phyloP scores from a whole-genome alignment of 35 echinoderm and acorn worm species.

The Anneissia japonica region DNA sequence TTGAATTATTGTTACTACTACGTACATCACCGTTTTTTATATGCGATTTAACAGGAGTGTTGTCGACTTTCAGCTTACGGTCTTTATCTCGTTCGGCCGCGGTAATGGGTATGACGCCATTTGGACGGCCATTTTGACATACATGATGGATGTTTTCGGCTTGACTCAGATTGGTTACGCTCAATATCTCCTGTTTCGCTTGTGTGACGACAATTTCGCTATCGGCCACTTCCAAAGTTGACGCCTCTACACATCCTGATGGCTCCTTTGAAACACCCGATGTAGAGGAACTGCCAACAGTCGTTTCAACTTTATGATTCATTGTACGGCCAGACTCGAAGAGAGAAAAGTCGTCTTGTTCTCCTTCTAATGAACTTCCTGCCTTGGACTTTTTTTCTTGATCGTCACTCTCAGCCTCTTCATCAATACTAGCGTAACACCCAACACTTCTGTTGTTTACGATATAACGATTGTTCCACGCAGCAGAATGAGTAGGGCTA shows the following conservation, averaged over 20 bases:
- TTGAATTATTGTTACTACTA: not conserved
- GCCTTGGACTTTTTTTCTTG: not conserved
- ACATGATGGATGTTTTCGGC: not conserved
- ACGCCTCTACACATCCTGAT: not conserved
- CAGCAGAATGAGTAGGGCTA: not conserved
- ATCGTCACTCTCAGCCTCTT: not conserved
- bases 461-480: not conserved
- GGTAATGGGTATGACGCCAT: not conserved
- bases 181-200: not conserved
- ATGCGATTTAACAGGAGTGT: not conserved
- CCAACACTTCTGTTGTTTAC: not conserved
- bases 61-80: not conserved
- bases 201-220: not conserved
- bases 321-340: not conserved
- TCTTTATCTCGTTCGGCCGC: not conserved
- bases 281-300: not conserved
- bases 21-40: not conserved
- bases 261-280: not conserved
- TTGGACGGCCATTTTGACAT: not conserved
- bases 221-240: not conserved
- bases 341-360: not conserved
- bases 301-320: not conserved
- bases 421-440: constrained; percentile 12
- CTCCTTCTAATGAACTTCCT: not conserved
- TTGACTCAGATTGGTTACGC: not conserved